Base-by-base conservation (phyloP, 2,113 vertebrate genomes). In the Lichenostomus cassidix region DNA sequence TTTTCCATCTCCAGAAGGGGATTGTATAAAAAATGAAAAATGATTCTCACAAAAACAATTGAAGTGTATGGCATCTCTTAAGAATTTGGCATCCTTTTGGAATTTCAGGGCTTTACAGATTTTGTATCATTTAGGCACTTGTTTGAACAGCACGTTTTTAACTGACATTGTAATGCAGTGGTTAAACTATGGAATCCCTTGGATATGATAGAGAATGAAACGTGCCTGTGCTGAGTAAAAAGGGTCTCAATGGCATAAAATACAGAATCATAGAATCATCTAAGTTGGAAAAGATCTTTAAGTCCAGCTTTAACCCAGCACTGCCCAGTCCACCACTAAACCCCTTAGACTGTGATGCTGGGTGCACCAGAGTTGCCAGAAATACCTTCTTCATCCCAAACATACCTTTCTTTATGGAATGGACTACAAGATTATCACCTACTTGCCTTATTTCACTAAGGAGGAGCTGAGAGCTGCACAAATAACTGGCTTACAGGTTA, bases 401-500 rank as follows among this genome's bases (percentile, higher is more conserved):
- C 5, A 41, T 28, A 18, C 20, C 76, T 88, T 79, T 58, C 71
- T 60, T 58, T 10, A 74, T 52, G 63, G 67, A 70, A 90, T 22
- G 15, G 11, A 24, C 23, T 75, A 44, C 81, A 95, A 71, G 65
- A 91, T 91, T 70, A 74, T 50, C 5, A 0, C 59, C 85, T 62
- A 44, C 91, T 50, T 77, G 37, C 35, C 64, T 93, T 67, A 49
- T 83, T 82, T 65, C n/a, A 39, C 53, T 62, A 44, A 87, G 21
- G 58, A 15, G 27, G 5, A 83, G 27, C 67, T 83, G 74, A 58
- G 70, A 90, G 85, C 31, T 68, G 35, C 47, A 70, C 81, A 92
- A 92, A 59, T 84, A 83, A 82, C 50, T 50, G 65, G 37, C 53
- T 92, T 92, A 16, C 83, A 94, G 71, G 65, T 94, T 93, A 90